Evolutionary conservation across 2,797 vertebrate genomes (phyloP), one percentile per base, ranked within the genome.

Genomic region (Lerista edwardsae): DNA sequence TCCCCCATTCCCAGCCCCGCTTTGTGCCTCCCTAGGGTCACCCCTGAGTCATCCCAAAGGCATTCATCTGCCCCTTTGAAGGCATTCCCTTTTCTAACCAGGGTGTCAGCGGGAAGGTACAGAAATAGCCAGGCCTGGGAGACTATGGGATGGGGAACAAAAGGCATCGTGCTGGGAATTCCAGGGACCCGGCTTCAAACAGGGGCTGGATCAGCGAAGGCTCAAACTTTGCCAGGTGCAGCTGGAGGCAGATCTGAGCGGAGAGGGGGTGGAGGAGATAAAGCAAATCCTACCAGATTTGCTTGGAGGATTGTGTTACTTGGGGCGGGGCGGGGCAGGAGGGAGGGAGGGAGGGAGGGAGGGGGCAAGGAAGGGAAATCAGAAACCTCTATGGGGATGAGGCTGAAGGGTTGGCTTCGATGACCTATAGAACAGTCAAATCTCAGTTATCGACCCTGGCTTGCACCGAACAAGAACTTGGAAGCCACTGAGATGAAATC

Each of bases 111-210:
- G 51, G 84, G 51, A 71, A n/a, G 41, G 67, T 79, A 76, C 84
- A 77, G 79, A 86, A 86, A 81, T 86, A 86, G 79, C 64, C 7
- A 6, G 34, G 84, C 79, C 73, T 51, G 73, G 79, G 79, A 81
- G 84, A 81, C 79, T 86, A 80, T 86, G 74, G 79, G 84, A 75
- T 84, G 23, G 27, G 84, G 73, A 86, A 86, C 84, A 86, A 86
- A 86, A 86, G 84, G 84, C 84, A 61, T 44, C 79, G 62, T 4
- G 72, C 73, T 25, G 80, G 84, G 73, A 69, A 86, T 86, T 47
- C 55, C 73, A 81, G 79, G 79, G 72, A 76, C 72, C 84, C 79
- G 23, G 79, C 73, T 81, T 86, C 84, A 86, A 81, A 86, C 73
- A 69, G 79, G 73, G 55, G 55, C 73, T 25, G 73, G 84, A 86